Percentiles rank a stretch among this genome's conserved stretches.
phyloP scores from a whole-genome alignment of 2,888 invertebrate genomes.

The Temnothorax ravouxi region DNA sequence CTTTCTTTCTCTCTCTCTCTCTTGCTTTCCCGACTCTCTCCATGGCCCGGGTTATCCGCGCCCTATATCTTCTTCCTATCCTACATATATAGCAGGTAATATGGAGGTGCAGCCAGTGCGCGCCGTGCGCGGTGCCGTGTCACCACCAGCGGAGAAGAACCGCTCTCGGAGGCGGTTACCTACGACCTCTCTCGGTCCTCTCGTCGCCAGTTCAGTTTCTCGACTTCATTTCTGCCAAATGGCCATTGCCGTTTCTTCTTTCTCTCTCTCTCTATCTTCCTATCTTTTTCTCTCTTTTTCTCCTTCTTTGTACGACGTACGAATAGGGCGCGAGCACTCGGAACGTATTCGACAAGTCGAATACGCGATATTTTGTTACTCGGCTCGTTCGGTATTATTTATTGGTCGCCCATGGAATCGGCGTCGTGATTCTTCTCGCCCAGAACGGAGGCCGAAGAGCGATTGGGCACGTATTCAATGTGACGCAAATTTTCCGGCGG shows the following conservation, averaged over 20 bases:
- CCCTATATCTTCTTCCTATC: slow-evolving; percentile 37
- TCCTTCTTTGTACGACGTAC: not conserved
- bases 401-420: slow-evolving; percentile 51
- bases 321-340: slow-evolving; percentile 27
- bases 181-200: slow-evolving; percentile 22
- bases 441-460: slow-evolving; percentile 29
- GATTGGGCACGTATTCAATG: slow-evolving; percentile 57
- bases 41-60: slow-evolving; percentile 15
- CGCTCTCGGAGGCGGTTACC: slow-evolving; percentile 34
- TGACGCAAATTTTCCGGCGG: slow-evolving; percentile 51
- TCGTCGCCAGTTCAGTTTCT: slow-evolving; percentile 35
- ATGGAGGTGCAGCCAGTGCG: slow-evolving; percentile 13
- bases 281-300: not conserved
- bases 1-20: not conserved
- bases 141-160: slow-evolving; percentile 40
- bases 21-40: not conserved
- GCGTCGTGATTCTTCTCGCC: slow-evolving; percentile 60
- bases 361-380: slow-evolving; percentile 49
- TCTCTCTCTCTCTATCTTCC: not conserved
- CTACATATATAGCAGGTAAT: slow-evolving; percentile 3
- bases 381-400: slow-evolving; percentile 51
- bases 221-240: slow-evolving; percentile 48
- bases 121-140: slow-evolving; percentile 28
- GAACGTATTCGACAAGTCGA: slow-evolving; percentile 29
- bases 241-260: not conserved